Evolutionary conservation across 2,888 invertebrate genomes (phyloP).

Genomic region (Drosophila lacicola): DNA sequence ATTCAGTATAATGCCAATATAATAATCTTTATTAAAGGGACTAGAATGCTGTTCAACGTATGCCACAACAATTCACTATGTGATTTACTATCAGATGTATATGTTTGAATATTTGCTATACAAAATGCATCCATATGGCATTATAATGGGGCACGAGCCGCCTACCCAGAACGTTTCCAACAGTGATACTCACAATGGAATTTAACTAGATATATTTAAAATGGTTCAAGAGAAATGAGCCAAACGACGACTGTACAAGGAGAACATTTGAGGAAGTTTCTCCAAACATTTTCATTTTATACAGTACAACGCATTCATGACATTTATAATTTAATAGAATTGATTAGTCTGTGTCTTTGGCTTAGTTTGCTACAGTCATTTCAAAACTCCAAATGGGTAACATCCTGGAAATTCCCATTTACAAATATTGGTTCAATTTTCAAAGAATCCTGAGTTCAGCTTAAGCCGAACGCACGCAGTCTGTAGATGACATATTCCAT

Average conservation of each 20-base stretch:
- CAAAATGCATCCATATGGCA: constrained; percentile 50
- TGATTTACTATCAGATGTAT: constrained; percentile 50
- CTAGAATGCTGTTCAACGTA: constrained; percentile 64
- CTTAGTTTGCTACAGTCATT: constrained; percentile 37
- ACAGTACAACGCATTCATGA: not conserved
- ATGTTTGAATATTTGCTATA: constrained; percentile 56
- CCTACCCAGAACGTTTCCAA: not conserved
- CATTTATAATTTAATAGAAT: not conserved
- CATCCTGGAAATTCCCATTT: not conserved
- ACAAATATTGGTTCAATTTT: not conserved
- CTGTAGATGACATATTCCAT: constrained; percentile 97
- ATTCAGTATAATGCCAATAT: not conserved
- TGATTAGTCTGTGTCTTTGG: constrained; percentile 48
- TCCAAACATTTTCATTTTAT: not conserved
- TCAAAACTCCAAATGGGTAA: not conserved
- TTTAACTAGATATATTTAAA: too few species aligned
- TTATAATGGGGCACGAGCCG: constrained; percentile 21
- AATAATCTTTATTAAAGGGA: constrained; percentile 29
- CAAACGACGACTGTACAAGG: too few species aligned
- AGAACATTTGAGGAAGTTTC: too few species aligned
- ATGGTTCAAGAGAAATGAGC: too few species aligned
- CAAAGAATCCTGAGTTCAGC: constrained; percentile 19
- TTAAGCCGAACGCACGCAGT: constrained; percentile 90
- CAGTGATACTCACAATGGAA: too few species aligned
- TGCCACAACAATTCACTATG: constrained; percentile 53